A percentile compares a stretch with the other conserved stretches of the same genome.
Conservation (phyloP, 2,888 invertebrate species). For the Geotrupes spiniger region DNA sequence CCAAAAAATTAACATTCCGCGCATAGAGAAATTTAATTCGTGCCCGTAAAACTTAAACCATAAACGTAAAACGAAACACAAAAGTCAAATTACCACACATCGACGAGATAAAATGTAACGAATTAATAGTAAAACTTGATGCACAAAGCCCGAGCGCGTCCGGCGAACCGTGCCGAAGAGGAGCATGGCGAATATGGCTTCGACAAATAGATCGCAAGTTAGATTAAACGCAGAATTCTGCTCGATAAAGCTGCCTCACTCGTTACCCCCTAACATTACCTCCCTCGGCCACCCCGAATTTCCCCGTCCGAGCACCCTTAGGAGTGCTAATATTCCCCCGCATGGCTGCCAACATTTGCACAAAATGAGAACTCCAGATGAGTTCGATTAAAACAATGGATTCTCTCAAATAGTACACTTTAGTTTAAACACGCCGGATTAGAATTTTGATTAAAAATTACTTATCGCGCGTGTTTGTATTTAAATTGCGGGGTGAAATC, state of each 20-base stretch:
- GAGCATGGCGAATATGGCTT: conserved; percentile 38
- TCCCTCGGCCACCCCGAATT: conserved; percentile 32
- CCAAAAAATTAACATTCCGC: too few species aligned
- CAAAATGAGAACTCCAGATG: conserved; percentile 51
- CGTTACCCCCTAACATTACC: conserved; percentile 34
- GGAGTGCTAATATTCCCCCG: conserved; percentile 50
- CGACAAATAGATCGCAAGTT: conserved; percentile 51
- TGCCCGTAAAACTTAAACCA: too few species aligned
- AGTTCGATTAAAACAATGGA: conserved; percentile 53
- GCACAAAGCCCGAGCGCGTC: conserved; percentile 8
- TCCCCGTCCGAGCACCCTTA: conserved; percentile 41
- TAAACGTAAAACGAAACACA: too few species aligned
- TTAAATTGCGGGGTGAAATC: too few species aligned
- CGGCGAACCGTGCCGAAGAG: conserved; percentile 5
- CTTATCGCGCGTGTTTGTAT: conserved; percentile 9
- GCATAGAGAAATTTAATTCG: too few species aligned
- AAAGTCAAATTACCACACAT: too few species aligned
- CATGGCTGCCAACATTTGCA: conserved; percentile 50
- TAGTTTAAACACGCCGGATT: conserved; percentile 32
- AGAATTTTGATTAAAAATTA: conserved; percentile 23
- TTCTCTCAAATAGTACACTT: conserved; percentile 34
- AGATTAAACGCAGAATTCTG: conserved; percentile 51
- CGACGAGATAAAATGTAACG: background rate
- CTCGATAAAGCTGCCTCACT: conserved; percentile 45
- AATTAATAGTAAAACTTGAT: conserved; percentile 18